Percentiles rank a stretch among this genome's conserved stretches.
Evolutionary conservation across 2,888 invertebrate genomes (phyloP).

Genomic region (Trachelus stipa): DNA sequence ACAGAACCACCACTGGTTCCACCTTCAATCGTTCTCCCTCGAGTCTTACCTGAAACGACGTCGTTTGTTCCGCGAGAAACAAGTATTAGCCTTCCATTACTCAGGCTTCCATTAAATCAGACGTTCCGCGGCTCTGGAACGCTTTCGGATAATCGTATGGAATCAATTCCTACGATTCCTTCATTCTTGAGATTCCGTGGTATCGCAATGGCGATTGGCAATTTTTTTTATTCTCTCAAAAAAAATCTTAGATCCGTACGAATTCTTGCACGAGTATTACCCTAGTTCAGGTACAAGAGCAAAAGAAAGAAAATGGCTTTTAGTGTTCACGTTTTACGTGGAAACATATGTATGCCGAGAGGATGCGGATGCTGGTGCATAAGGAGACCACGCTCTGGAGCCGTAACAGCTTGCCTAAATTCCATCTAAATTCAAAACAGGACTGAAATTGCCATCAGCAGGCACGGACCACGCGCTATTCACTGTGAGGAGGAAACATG

Average conservation of each 20-base stretch:
- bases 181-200: neutral
- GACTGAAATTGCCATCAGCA: constrained; percentile 52
- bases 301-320: neutral
- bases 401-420: constrained; percentile 56
- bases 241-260: neutral
- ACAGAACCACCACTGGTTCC: neutral
- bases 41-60: constrained; percentile 20
- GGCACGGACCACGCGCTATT: constrained; percentile 30
- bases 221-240: neutral
- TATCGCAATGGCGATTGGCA: neutral
- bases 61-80: constrained; percentile 31
- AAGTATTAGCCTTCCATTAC: constrained; percentile 32
- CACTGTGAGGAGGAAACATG: constrained; percentile 6
- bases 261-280: neutral
- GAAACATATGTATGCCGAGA: constrained; percentile 21
- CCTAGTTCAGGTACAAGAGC: neutral
- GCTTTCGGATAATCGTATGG: constrained; percentile 1
- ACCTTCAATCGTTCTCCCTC: neutral
- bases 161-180: constrained; percentile 11
- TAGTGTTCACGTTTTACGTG: neutral
- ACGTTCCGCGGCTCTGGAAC: neutral
- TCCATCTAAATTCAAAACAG: constrained; percentile 58
- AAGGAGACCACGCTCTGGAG: constrained; percentile 16
- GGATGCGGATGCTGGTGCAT: constrained; percentile 21
- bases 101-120: constrained; percentile 15